A percentile compares a stretch with the other conserved stretches of the same genome.
Evolutionary conservation across 1,140 invertebrate genomes (phyloP).

Genomic region (Lamellibrachia luymesi): DNA sequence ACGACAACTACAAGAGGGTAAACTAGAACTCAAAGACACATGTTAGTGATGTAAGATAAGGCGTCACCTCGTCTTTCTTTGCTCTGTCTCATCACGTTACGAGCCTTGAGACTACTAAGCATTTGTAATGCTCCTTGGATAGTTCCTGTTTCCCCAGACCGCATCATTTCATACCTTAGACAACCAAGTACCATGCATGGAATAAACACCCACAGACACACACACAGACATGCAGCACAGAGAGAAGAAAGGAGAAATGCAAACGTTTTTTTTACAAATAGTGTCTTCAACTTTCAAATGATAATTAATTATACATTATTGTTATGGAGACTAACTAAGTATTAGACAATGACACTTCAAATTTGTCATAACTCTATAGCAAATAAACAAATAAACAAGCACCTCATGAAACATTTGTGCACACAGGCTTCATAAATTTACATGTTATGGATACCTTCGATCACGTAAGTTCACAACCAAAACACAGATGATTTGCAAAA

Average conservation of each 20-base stretch:
- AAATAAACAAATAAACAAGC: no score
- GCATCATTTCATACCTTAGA: constrained; percentile 76
- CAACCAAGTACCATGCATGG: constrained; percentile 24
- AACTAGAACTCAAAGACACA: background rate
- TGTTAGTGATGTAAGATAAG: background rate
- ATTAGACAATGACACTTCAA: no score
- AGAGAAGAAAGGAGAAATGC: background rate
- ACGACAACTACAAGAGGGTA: background rate
- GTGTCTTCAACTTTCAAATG: background rate
- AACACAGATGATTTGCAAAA: background rate
- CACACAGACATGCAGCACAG: background rate
- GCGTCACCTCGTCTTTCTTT: background rate
- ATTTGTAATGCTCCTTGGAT: constrained; percentile 71
- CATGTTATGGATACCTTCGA: background rate
- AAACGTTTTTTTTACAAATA: background rate
- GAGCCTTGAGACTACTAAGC: constrained; percentile 65
- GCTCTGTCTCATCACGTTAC: background rate
- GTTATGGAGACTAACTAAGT: no score
- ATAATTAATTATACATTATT: no score
- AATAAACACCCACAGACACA: background rate
- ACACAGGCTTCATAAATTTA: background rate
- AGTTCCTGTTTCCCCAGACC: constrained; percentile 70
- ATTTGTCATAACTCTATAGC: no score
- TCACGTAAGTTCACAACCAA: background rate
- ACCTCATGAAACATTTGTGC: no score